phyloP scores from a whole-genome alignment of 1,140 invertebrate species.

The Polypedilum vanderplanki region DNA sequence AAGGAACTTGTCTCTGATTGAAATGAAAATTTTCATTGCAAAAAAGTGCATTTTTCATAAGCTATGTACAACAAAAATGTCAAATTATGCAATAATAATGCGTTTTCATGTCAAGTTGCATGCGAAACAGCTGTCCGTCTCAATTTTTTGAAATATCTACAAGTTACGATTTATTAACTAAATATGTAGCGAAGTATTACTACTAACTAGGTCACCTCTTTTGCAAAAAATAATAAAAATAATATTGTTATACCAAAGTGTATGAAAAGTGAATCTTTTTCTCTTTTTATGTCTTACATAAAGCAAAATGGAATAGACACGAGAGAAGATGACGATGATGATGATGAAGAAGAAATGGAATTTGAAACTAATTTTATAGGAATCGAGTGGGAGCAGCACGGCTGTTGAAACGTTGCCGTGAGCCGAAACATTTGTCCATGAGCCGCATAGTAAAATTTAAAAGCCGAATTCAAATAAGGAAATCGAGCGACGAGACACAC shows the following conservation, averaged over 20 bases:
- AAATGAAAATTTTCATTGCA: neutral
- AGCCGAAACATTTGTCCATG: no score
- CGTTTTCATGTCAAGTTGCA: neutral
- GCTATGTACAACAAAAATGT: neutral
- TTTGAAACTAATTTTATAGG: neutral
- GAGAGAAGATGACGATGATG: neutral
- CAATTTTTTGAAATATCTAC: neutral
- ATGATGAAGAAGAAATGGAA: neutral
- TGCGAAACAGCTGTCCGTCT: neutral
- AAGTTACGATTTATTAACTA: neutral
- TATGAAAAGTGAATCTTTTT: neutral
- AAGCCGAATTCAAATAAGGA: neutral
- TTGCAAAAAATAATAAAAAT: neutral
- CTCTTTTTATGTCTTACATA: neutral
- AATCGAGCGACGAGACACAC: neutral
- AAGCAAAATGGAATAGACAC: neutral
- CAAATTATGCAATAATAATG: conserved; percentile 13
- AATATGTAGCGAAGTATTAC: neutral
- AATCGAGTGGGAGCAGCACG: conserved; percentile 1
- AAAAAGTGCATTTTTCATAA: neutral
- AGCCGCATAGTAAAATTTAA: no score
- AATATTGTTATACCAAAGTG: neutral
- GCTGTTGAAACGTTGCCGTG: neutral
- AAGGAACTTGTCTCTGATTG: neutral
- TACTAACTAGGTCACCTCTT: conserved; percentile 22